phyloP scores from a whole-genome alignment of 2,888 invertebrate genomes.

The Volucella inanis region DNA sequence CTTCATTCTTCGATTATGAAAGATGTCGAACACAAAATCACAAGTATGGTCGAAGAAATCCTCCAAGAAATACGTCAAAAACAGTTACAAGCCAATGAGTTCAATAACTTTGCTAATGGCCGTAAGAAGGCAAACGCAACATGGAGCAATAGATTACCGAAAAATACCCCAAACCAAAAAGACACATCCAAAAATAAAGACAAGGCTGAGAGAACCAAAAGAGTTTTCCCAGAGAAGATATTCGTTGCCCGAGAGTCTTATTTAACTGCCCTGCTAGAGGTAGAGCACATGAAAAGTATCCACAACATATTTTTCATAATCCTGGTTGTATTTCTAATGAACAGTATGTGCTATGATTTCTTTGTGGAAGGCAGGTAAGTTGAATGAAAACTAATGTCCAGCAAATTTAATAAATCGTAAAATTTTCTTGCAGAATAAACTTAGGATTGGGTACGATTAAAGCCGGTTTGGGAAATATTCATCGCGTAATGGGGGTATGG shows the following conservation, averaged over 20 bases:
- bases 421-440: conserved; percentile 81
- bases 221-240: conserved; percentile 85
- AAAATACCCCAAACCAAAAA: conserved; percentile 8
- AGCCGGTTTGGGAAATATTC: conserved; percentile 86
- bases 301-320: conserved; percentile 93
- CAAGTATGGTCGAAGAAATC: conserved; percentile 80
- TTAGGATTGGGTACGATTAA: conserved; percentile 86
- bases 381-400: conserved; percentile 15
- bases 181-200: conserved; percentile 71
- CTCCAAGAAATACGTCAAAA: conserved; percentile 80
- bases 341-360: conserved; percentile 87
- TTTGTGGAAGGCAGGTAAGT: conserved; percentile 88
- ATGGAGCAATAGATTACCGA: conserved; percentile 69
- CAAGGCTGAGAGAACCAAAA: conserved; percentile 68
- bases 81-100: conserved; percentile 80
- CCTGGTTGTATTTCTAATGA: conserved; percentile 89
- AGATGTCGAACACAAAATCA: conserved; percentile 80
- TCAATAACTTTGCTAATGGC: conserved; percentile 78
- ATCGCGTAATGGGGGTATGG: conserved; percentile 85
- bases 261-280: conserved; percentile 90
- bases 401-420: conserved; percentile 42
- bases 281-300: conserved; percentile 91
- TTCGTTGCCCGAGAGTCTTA: conserved; percentile 90
- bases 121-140: conserved; percentile 65
- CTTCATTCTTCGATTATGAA: conserved; percentile 78